phyloP scores from a whole-genome alignment of 2,888 invertebrate species.

The Acrobasis consociella region DNA sequence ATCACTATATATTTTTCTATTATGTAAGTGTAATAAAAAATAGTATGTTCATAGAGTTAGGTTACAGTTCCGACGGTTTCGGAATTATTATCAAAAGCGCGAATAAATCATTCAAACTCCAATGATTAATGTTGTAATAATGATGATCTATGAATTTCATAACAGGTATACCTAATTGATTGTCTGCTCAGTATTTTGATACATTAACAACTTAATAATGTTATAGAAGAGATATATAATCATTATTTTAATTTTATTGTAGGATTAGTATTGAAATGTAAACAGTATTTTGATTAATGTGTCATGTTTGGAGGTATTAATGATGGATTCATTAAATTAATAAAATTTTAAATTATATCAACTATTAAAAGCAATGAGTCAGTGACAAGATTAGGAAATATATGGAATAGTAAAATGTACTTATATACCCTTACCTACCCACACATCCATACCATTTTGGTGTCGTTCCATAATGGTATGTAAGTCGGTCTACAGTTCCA shows the following conservation, averaged over 20 bases:
- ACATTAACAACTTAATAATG: neutral
- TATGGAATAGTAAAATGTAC: slow-evolving; percentile 36
- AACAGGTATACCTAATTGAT: slow-evolving; percentile 5
- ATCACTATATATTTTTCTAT: too few relatives aligned
- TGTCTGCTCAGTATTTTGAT: neutral
- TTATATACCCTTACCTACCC: slow-evolving; percentile 81
- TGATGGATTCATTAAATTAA: neutral
- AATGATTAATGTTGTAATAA: neutral
- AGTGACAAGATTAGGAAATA: neutral
- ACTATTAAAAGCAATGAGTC: neutral
- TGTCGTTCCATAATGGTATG: slow-evolving; percentile 82
- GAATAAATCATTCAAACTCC: neutral
- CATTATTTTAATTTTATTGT: neutral
- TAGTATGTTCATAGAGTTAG: too few relatives aligned
- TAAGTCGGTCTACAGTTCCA: slow-evolving; percentile 54
- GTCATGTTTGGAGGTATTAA: neutral
- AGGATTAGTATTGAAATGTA: neutral
- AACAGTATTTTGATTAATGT: neutral
- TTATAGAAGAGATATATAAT: neutral
- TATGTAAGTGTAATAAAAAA: too few relatives aligned
- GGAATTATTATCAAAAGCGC: neutral
- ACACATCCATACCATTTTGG: slow-evolving; percentile 84
- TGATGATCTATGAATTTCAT: neutral
- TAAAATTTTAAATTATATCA: neutral
- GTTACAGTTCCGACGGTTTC: neutral